Percentiles rank a stretch among this genome's conserved stretches.
Conservation (phyloP, 2,113 vertebrate genomes). For the Regulus satrapa region DNA sequence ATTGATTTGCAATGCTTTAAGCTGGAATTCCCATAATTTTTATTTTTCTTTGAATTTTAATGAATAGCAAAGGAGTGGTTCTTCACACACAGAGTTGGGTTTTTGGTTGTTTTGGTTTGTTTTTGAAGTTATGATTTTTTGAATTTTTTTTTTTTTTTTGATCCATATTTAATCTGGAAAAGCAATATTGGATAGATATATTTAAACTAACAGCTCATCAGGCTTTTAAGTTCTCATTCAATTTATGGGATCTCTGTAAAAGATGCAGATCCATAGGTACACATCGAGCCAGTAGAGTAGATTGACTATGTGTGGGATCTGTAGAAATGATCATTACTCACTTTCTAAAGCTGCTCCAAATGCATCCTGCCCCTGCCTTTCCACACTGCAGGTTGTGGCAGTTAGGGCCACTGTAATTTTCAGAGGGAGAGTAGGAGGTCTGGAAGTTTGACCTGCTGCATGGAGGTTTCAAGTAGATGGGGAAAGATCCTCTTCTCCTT, state of each 20-base stretch:
- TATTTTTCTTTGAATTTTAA: neutral
- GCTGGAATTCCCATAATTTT: neutral
- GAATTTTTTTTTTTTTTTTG: no score
- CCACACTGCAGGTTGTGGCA: fast-evolving
- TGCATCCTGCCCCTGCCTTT: neutral
- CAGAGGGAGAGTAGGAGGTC: neutral
- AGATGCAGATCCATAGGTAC: neutral
- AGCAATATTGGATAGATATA: neutral
- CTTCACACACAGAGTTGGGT: neutral
- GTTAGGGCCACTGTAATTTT: neutral
- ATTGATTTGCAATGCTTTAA: neutral
- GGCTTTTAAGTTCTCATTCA: neutral
- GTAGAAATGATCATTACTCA: neutral
- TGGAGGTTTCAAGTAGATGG: neutral
- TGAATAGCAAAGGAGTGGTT: neutral
- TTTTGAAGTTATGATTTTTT: neutral
- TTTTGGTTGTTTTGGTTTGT: neutral
- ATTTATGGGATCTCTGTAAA: neutral
- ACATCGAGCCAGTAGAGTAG: fast-evolving
- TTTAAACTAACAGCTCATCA: neutral
- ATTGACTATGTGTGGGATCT: neutral
- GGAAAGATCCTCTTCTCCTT: neutral
- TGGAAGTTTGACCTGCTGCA: neutral
- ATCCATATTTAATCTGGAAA: neutral
- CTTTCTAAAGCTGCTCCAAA: neutral